phyloP scores from a whole-genome alignment of 92 coral and sea anemone species.

The Parazoanthus atlanticus region DNA sequence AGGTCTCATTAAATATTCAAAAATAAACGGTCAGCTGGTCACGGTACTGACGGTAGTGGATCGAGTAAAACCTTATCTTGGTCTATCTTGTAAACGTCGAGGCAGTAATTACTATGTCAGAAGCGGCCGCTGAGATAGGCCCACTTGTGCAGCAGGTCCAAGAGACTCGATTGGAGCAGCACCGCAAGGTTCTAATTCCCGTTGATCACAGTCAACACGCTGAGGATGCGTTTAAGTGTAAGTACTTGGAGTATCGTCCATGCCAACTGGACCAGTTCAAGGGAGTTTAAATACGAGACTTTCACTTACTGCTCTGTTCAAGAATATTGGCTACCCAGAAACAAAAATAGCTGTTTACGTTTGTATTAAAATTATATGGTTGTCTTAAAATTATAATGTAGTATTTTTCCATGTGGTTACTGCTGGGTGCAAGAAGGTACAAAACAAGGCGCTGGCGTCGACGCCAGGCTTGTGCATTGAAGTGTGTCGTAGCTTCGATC shows the following conservation, averaged over 20 bases:
- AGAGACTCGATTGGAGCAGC: neutral
- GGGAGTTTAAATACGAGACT: neutral
- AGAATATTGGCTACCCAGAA: neutral
- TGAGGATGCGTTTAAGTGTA: neutral
- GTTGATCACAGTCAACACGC: slow-evolving; percentile 8
- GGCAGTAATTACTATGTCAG: neutral
- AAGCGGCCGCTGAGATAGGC: neutral
- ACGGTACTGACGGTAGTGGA: neutral
- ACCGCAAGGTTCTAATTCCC: neutral
- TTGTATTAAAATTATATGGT: neutral
- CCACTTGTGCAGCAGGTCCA: neutral
- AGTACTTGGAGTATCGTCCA: neutral
- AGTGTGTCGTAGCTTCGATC: neutral
- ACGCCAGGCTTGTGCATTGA: neutral
- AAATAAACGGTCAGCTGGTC: neutral
- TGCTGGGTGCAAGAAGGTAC: neutral
- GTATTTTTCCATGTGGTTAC: neutral
- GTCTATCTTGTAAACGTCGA: neutral
- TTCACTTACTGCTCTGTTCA: neutral
- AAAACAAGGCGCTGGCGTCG: neutral
- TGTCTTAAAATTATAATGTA: neutral
- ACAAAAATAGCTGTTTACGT: neutral
- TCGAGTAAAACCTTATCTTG: neutral
- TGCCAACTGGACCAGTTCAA: neutral
- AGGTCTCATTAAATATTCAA: neutral